phyloP scores from a whole-genome alignment of 2,888 invertebrate species.

The Agrochola circellaris region DNA sequence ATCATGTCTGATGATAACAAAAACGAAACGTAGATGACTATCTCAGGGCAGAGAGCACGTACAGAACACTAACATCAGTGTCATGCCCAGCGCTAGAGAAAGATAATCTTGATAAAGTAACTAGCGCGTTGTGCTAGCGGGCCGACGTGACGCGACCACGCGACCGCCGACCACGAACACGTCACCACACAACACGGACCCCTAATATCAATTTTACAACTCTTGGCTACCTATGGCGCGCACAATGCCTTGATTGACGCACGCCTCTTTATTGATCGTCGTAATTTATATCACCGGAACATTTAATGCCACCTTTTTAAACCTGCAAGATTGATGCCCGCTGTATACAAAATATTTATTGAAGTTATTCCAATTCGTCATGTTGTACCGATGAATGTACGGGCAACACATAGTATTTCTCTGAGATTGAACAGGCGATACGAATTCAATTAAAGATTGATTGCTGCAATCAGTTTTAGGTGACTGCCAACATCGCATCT shows the following conservation, averaged over 20 bases:
- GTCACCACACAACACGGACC: constrained; percentile 61
- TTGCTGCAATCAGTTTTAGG: constrained; percentile 76
- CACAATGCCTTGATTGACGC: constrained; percentile 71
- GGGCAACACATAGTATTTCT: constrained; percentile 67
- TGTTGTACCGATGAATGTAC: constrained; percentile 46
- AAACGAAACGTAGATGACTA: constrained; percentile 51
- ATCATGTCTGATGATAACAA: constrained; percentile 7
- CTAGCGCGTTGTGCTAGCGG: constrained; percentile 57
- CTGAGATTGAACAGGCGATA: constrained; percentile 78
- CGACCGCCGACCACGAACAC: constrained; percentile 67
- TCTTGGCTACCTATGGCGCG: constrained; percentile 62
- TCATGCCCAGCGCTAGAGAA: constrained; percentile 64
- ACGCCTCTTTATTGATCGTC: constrained; percentile 72
- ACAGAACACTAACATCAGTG: constrained; percentile 40
- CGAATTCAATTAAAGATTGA: constrained; percentile 85
- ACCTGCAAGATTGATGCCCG: constrained; percentile 71
- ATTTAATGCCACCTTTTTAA: constrained; percentile 71
- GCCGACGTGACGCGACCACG: constrained; percentile 47
- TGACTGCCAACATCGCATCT: constrained; percentile 63
- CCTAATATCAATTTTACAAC: constrained; percentile 69
- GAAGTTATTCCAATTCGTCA: constrained; percentile 61
- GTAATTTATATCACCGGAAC: constrained; percentile 76
- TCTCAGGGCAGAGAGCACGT: constrained; percentile 47
- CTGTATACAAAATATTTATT: constrained; percentile 62
- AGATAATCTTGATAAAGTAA: constrained; percentile 73